Evolutionary conservation across 2,113 vertebrate species (phyloP).

Genomic region (Manacus vitellinus): DNA sequence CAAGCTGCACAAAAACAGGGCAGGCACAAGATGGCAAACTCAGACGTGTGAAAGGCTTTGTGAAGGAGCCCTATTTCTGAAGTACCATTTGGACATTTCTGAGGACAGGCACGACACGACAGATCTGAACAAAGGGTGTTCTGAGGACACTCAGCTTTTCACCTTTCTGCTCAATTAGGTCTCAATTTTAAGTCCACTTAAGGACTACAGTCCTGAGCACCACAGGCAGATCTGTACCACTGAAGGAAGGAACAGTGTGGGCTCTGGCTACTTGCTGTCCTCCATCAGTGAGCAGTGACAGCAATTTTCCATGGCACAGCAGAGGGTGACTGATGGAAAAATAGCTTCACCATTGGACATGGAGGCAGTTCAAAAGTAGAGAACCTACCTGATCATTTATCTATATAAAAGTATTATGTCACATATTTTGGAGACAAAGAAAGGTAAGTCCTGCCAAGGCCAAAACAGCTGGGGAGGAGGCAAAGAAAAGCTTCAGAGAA

Average conservation of each 20-base stretch:
- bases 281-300: neutral
- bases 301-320: neutral
- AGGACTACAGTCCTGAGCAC: neutral
- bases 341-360: neutral
- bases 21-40: neutral
- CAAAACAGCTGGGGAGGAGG: neutral
- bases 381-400: neutral
- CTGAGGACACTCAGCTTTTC: neutral
- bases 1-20: neutral
- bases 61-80: neutral
- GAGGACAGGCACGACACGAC: neutral
- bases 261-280: neutral
- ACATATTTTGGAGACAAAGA: neutral
- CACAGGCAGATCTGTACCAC: neutral
- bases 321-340: neutral
- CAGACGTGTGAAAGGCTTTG: neutral
- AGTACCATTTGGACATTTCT: neutral
- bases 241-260: neutral
- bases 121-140: neutral
- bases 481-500: neutral
- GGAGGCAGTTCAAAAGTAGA: neutral
- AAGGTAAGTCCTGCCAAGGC: neutral
- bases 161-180: neutral
- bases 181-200: neutral
- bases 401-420: neutral